phyloP scores from a whole-genome alignment of 2,888 invertebrate genomes.

The Sarcophaga carnaria region DNA sequence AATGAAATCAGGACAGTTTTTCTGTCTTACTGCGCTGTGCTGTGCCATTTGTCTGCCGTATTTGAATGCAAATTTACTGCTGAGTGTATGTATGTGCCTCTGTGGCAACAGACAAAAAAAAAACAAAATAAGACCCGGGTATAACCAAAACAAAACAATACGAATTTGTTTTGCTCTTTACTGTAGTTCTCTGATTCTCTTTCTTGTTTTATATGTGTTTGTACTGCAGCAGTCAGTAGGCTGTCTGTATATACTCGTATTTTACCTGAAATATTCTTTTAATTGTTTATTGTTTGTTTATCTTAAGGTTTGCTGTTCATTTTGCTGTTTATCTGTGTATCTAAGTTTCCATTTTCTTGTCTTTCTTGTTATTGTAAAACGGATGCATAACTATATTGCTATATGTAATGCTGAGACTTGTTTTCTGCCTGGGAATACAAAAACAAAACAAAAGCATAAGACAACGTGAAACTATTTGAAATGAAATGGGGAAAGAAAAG shows the following conservation, averaged over 20 bases:
- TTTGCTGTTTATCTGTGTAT: background rate
- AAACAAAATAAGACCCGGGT: too few relatives aligned
- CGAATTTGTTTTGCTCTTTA: too few relatives aligned
- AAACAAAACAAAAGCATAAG: too few relatives aligned
- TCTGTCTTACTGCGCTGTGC: too few relatives aligned
- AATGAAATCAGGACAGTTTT: too few relatives aligned
- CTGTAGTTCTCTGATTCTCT: too few relatives aligned
- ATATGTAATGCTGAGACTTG: background rate
- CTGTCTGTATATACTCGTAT: background rate
- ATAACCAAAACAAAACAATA: too few relatives aligned
- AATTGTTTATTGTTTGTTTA: constrained; percentile 29
- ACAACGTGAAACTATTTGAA: background rate
- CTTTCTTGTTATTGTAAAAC: background rate
- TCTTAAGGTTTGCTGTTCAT: constrained; percentile 1
- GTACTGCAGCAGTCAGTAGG: constrained; percentile 17
- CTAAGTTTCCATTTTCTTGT: background rate
- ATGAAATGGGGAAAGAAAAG: background rate
- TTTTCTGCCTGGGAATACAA: background rate
- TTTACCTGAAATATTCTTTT: constrained; percentile 27
- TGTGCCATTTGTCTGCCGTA: too few relatives aligned
- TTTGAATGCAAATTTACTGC: too few relatives aligned
- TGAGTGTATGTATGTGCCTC: too few relatives aligned
- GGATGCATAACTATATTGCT: constrained; percentile 28
- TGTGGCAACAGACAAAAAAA: too few relatives aligned
- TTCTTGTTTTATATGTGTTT: background rate